phyloP scores from a whole-genome alignment of 2,797 vertebrate species.

The Sitta carolinensis region DNA sequence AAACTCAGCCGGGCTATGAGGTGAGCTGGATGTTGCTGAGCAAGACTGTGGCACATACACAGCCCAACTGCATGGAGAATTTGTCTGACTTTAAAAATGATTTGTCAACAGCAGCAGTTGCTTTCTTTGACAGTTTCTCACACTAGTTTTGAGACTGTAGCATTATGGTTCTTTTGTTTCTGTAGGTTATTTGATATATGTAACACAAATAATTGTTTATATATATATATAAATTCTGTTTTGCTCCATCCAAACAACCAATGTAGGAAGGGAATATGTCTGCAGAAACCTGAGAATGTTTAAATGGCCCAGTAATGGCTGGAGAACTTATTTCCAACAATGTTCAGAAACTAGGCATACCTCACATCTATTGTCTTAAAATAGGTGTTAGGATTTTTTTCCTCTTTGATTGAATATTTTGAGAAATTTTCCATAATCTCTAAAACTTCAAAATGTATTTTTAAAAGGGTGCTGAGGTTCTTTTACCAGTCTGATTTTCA shows the following conservation, averaged over 20 bases:
- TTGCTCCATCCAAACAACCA: background rate
- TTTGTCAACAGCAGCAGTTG: background rate
- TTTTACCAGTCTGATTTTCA: background rate
- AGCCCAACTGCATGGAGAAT: background rate
- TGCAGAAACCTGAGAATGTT: background rate
- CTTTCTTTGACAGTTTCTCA: background rate
- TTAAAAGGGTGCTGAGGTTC: background rate
- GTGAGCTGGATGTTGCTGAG: conserved; percentile 65
- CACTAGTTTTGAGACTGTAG: background rate
- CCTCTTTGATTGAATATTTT: background rate
- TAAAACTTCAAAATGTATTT: background rate
- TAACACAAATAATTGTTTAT: background rate
- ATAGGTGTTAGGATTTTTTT: background rate
- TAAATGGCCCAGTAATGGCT: background rate
- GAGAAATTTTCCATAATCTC: background rate
- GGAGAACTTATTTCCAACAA: background rate
- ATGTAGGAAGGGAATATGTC: background rate
- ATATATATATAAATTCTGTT: background rate
- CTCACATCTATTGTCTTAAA: background rate
- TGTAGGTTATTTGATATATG: background rate
- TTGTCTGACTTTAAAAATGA: background rate
- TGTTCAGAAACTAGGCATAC: background rate
- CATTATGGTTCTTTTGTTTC: background rate
- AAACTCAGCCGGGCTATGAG: conserved; percentile 99
- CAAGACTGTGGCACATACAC: background rate